Evolutionary conservation across 1,140 invertebrate species (phyloP).

Genomic region (Ceratosolen fusciceps): DNA sequence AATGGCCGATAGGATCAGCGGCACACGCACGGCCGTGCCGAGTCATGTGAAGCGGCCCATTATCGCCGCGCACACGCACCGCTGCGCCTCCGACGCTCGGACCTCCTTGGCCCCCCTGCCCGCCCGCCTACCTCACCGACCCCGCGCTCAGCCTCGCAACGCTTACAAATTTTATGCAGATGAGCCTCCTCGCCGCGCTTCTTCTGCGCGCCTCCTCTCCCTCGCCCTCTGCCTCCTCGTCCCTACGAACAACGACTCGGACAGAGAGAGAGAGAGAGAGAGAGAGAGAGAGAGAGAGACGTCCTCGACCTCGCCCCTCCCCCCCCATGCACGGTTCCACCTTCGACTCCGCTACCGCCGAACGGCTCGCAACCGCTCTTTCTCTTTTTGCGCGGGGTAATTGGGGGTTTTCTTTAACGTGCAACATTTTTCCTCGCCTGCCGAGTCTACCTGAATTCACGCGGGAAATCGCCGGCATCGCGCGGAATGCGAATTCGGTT

Average conservation of each 20-base stretch:
- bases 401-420: slow-evolving; percentile 25
- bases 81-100: too few relatives aligned
- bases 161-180: slow-evolving; percentile 45
- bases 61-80: not conserved
- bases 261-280: too few relatives aligned
- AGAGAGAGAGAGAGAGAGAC: not conserved
- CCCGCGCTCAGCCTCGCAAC: not conserved
- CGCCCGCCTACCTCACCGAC: too few relatives aligned
- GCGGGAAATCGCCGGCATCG: not conserved
- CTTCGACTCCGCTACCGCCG: too few relatives aligned
- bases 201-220: not conserved
- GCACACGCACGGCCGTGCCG: not conserved
- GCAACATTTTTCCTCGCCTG: not conserved
- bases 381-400: slow-evolving; percentile 1
- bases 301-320: not conserved
- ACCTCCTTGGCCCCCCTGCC: too few relatives aligned
- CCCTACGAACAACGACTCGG: too few relatives aligned
- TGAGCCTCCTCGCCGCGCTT: not conserved
- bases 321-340: not conserved
- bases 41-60: not conserved
- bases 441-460: not conserved
- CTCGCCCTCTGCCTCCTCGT: not conserved
- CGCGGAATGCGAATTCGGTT: not conserved
- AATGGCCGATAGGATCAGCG: not conserved
- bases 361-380: too few relatives aligned